These are phyloP conservation scores for Clarias pachynema DNA, from an alignment of 2,797 vertebrate species.

Conservation along the genomic window DNA sequence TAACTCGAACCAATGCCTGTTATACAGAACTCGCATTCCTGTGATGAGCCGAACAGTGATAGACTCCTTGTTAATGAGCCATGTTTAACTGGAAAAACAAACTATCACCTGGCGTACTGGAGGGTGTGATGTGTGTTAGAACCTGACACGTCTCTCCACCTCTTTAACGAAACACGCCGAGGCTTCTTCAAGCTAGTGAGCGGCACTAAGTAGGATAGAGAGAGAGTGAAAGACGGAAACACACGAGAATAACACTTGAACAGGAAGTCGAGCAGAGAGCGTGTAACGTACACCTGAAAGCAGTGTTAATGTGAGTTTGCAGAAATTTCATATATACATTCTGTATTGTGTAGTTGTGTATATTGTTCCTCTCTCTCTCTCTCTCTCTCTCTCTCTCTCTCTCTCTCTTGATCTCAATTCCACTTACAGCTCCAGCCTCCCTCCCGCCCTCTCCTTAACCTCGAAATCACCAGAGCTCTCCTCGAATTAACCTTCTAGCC, in stretches of 20 bases:
- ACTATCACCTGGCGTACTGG: not conserved
- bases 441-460: constrained; percentile 40
- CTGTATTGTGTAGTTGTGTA: not conserved
- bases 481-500: constrained; percentile 42
- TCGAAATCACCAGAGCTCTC: constrained; percentile 38
- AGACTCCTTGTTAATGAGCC: not conserved
- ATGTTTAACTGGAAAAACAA: not conserved
- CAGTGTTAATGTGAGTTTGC: not conserved
- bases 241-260: not conserved
- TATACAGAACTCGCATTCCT: not conserved
- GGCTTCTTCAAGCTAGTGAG: constrained; percentile 13
- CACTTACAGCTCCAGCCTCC: constrained; percentile 13
- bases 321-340: not conserved
- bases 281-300: not conserved
- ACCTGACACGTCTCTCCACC: constrained; percentile 20
- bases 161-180: constrained; percentile 35
- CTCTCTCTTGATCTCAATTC: not conserved
- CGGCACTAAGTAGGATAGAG: not conserved
- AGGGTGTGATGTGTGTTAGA: constrained; percentile 19
- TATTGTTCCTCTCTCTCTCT: not conserved
- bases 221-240: not conserved
- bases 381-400: constrained; percentile 12
- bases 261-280: not conserved
- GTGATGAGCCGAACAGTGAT: not conserved
- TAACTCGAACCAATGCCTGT: not conserved